Conservation (phyloP, 2,797 vertebrate species). For the Cottoperca gobio region DNA sequence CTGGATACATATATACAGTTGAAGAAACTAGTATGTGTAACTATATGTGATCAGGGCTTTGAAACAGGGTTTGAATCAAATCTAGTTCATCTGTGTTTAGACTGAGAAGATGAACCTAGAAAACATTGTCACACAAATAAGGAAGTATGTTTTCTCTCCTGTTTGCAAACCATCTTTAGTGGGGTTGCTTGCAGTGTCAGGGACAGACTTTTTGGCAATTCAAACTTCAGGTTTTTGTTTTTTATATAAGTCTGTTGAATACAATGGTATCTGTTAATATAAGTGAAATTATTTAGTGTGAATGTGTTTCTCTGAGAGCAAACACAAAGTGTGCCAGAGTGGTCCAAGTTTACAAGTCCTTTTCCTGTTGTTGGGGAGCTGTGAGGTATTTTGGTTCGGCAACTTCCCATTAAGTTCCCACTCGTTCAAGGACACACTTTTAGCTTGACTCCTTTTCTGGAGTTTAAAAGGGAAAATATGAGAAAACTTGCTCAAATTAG, state of each 20-base stretch:
- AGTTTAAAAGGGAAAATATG: constrained; percentile 42
- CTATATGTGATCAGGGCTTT: not conserved
- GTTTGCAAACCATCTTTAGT: not conserved
- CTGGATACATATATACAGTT: too few species aligned
- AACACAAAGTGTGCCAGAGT: constrained; percentile 29
- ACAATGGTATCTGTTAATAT: not conserved
- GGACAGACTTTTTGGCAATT: not conserved
- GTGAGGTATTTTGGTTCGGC: constrained; percentile 51
- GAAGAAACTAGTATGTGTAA: constrained; percentile 1
- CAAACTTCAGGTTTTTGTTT: not conserved
- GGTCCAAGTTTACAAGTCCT: constrained; percentile 47
- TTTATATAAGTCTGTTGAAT: not conserved
- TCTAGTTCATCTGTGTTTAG: not conserved
- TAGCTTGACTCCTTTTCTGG: constrained; percentile 15
- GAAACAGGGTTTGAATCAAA: not conserved
- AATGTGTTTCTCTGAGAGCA: constrained; percentile 28
- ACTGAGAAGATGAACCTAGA: not conserved
- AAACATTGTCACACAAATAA: not conserved
- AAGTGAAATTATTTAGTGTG: constrained; percentile 11
- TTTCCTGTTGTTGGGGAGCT: constrained; percentile 65
- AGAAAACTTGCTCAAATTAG: constrained; percentile 24
- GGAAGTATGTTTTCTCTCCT: not conserved
- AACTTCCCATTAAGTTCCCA: constrained; percentile 50
- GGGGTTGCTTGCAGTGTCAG: not conserved
- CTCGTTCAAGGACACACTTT: constrained; percentile 48